Evolutionary conservation across 2,888 invertebrate genomes (phyloP).

Genomic region (Dasypogon diadema): DNA sequence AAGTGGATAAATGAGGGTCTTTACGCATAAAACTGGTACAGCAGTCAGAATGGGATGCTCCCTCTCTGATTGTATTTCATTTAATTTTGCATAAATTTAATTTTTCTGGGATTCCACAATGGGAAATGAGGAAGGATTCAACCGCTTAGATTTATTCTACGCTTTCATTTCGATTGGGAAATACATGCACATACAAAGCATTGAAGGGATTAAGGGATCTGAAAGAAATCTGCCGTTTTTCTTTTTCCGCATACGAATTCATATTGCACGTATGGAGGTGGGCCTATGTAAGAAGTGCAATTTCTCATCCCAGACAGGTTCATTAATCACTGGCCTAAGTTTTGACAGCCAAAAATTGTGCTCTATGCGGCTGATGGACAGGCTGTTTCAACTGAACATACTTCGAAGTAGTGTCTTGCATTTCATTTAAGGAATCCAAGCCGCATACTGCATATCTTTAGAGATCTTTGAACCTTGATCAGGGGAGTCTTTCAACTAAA

Average conservation of each 20-base stretch:
- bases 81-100: conserved; percentile 48
- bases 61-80: conserved; percentile 38
- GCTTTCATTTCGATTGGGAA: not conserved
- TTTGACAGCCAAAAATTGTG: conserved; percentile 40
- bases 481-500: not conserved
- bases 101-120: conserved; percentile 5
- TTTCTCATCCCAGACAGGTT: conserved; percentile 26
- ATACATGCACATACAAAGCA: too few relatives aligned
- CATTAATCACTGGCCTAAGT: conserved; percentile 18
- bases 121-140: not conserved
- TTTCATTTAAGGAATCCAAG: conserved; percentile 21
- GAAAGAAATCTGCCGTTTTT: not conserved
- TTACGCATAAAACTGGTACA: conserved; percentile 8
- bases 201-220: not conserved
- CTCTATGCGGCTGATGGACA: conserved; percentile 10
- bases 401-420: not conserved
- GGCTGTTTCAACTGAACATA: not conserved
- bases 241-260: not conserved
- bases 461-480: conserved; percentile 26
- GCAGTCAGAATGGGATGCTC: not conserved
- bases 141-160: not conserved
- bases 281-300: conserved; percentile 15
- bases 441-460: conserved; percentile 5
- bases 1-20: conserved; percentile 37
- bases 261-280: not conserved